phyloP scores from a whole-genome alignment of 2,113 vertebrate genomes.

The Chunga burmeisteri region DNA sequence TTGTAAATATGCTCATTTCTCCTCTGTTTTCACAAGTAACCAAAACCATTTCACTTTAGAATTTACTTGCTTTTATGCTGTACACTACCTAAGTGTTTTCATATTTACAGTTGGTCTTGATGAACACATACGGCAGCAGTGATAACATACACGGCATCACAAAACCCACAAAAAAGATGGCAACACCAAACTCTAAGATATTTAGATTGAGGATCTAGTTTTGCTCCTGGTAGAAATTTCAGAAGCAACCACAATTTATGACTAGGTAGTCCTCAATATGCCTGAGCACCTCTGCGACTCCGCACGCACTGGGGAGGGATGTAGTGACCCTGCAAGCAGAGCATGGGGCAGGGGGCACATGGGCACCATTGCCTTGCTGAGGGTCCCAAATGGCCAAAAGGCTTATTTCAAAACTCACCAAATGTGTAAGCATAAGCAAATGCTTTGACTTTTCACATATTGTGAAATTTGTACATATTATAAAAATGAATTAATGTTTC shows the following conservation, averaged over 20 bases:
- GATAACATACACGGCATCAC: rapidly evolving
- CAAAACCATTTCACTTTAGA: neutral
- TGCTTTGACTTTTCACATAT: neutral
- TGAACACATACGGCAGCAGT: neutral
- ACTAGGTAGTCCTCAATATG: neutral
- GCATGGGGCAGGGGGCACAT: neutral
- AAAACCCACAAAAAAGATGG: neutral
- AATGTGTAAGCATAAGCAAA: neutral
- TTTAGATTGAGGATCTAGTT: neutral
- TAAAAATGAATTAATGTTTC: neutral
- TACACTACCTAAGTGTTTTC: neutral
- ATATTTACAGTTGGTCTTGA: neutral
- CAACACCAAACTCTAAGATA: neutral
- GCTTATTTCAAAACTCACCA: neutral
- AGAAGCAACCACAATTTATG: neutral
- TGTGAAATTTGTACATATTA: neutral
- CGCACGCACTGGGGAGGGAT: neutral
- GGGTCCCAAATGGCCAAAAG: neutral
- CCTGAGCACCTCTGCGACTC: neutral
- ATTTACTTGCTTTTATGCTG: neutral
- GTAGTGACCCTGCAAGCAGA: neutral
- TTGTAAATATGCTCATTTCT: neutral
- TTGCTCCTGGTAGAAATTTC: neutral
- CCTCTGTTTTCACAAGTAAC: neutral
- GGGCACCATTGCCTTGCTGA: neutral